Evolutionary conservation across 1,140 invertebrate genomes (phyloP), one percentile per base, ranked within the genome.

Genomic region (Drosophila ogumai): DNA sequence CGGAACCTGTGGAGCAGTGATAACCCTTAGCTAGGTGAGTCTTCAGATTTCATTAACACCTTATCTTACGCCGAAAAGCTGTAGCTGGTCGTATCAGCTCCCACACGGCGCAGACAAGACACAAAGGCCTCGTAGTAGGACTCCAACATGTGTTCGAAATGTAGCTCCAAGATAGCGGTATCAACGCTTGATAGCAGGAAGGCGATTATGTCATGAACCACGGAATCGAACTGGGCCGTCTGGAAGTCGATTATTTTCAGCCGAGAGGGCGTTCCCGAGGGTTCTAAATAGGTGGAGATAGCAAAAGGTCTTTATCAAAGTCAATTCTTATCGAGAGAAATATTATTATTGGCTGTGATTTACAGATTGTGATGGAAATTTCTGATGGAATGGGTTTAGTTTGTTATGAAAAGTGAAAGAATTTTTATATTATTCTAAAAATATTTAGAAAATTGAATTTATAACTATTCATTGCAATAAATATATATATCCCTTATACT

Each of bases 201-300:
- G 52, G 95, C 95, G 3, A 94, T 79, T 17, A 95, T 68, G 75
- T 95, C 95, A 19, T 94, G 91, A 1, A 93, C 58, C 3, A 94
- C 93, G 41, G 93, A 95, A 17, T 92, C 88, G 54, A 93, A 94
- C 13, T 93, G 76, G 25, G 93, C 93, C 10, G 94, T 93, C 88
- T 96, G 95, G 54, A 95, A 95, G 75, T 96, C 95, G 2, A 96
- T 91, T 36, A 95, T 94, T 91, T 95, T 95, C 8, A 94, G 79
- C 47, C 93, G 91, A 0, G 92, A 73, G 0, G 94, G 91, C 13
- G 82, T 58, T 0, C 90, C 92, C 6, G 47, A 13, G 8, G 52
- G 31, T 28, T 80, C 91, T 92, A 32, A 25, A 49, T 46, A 31
- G 6, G 28, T 15, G 28, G 54, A 19, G 40, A 54, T 31, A 7